A percentile compares a stretch with the other conserved stretches of the same genome.
These are phyloP conservation scores for Ahaetulla prasina DNA, from an alignment of 2,113 vertebrate species.

Conservation along the genomic window DNA sequence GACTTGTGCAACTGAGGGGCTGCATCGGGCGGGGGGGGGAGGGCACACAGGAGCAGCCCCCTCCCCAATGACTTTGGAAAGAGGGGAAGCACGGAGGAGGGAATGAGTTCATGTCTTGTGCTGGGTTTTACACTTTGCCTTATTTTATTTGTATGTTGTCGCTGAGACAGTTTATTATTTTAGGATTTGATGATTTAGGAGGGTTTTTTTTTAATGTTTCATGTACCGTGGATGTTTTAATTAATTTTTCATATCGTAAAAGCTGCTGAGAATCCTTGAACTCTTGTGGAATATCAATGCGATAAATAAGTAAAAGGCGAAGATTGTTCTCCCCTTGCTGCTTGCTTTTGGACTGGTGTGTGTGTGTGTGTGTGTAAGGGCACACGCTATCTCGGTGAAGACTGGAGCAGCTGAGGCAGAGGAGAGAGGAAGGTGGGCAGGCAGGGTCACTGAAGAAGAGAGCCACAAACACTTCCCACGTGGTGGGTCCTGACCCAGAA, in stretches of 20 bases:
- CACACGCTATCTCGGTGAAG: accelerated
- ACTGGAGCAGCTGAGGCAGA: not conserved
- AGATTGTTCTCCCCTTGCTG: not conserved
- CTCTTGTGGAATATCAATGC: not conserved
- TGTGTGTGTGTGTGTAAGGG: not conserved
- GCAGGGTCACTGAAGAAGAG: not conserved
- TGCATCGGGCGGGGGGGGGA: not conserved
- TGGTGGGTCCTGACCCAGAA: not conserved
- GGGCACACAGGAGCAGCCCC: not conserved
- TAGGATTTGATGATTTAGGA: not conserved
- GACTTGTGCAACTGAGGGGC: not conserved
- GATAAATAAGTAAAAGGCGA: not conserved
- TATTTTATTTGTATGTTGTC: not conserved
- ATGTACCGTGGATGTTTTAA: not conserved
- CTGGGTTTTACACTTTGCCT: not conserved
- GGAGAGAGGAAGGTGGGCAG: not conserved
- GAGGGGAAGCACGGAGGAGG: not conserved
- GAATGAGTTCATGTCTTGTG: not conserved
- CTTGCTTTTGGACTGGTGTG: not conserved
- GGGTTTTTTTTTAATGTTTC: not conserved
- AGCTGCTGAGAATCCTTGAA: not conserved
- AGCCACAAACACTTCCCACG: not conserved
- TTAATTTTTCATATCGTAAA: not conserved
- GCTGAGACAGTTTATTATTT: not conserved
- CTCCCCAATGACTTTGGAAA: not conserved